Percentiles rank a stretch among this genome's conserved stretches.
Conservation (phyloP, 2,113 vertebrate genomes). For the Coptodon rendalli region DNA sequence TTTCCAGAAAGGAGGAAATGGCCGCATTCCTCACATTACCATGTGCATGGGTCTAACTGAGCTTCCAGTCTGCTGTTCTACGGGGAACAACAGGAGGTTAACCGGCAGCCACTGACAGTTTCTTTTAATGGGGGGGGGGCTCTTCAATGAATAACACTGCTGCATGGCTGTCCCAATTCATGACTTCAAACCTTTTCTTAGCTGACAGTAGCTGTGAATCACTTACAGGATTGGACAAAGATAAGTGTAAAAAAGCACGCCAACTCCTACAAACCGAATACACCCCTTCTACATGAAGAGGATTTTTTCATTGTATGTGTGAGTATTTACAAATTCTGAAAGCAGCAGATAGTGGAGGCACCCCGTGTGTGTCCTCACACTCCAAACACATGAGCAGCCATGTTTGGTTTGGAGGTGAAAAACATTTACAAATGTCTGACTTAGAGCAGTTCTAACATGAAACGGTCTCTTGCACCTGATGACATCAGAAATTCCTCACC, state of each 20-base stretch:
- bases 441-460: not conserved
- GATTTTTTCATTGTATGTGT: not conserved
- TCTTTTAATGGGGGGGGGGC: not conserved
- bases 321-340: not conserved
- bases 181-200: slow-evolving; percentile 4
- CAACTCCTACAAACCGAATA: not conserved
- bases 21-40: slow-evolving; percentile 77
- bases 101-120: slow-evolving; percentile 12
- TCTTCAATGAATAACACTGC: slow-evolving; percentile 27
- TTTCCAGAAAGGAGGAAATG: slow-evolving; percentile 74
- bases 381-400: not conserved
- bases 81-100: slow-evolving; percentile 27
- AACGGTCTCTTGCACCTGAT: slow-evolving; percentile 17
- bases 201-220: not conserved
- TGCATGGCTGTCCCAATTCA: slow-evolving; percentile 16
- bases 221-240: not conserved
- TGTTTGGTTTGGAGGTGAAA: not conserved
- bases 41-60: slow-evolving; percentile 67
- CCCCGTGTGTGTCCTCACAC: not conserved
- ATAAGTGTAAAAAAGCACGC: not conserved
- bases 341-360: not conserved
- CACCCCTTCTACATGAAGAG: not conserved
- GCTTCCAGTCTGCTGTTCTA: slow-evolving; percentile 49
- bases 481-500: slow-evolving; percentile 47
- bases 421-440: slow-evolving; percentile 19